Evolutionary conservation across 2,888 invertebrate species (phyloP).

Genomic region (Tipula vernalis): DNA sequence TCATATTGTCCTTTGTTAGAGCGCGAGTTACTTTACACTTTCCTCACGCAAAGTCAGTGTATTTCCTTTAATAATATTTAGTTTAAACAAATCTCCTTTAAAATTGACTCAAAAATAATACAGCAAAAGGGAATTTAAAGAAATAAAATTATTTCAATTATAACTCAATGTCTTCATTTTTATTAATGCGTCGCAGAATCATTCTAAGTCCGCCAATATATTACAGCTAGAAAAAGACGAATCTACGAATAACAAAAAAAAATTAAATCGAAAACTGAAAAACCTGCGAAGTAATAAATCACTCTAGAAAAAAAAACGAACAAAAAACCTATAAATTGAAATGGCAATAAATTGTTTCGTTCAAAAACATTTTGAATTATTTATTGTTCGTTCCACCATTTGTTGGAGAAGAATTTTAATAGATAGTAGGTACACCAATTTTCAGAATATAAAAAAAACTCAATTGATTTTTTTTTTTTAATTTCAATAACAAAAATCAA

Average conservation of each 20-base stretch:
- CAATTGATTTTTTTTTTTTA: neutral
- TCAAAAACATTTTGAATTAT: neutral
- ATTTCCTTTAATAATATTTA: too few species aligned
- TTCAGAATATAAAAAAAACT: neutral
- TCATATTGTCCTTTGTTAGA: too few species aligned
- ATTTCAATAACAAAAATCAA: neutral
- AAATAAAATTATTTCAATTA: too few species aligned
- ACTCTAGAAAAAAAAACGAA: neutral
- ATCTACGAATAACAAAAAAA: neutral
- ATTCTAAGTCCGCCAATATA: neutral
- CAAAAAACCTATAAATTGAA: neutral
- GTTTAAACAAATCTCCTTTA: too few species aligned
- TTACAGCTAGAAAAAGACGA: neutral
- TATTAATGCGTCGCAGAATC: neutral
- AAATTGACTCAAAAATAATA: too few species aligned
- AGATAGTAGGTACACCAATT: neutral
- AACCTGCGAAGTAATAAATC: neutral
- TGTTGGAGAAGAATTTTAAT: neutral
- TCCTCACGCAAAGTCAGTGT: too few species aligned
- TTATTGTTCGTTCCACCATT: neutral
- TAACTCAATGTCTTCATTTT: too few species aligned
- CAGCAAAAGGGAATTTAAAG: too few species aligned
- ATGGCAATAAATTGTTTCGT: neutral
- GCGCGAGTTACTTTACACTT: too few species aligned
- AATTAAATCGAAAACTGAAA: neutral